Base-by-base conservation (phyloP, 2,113 vertebrate species). In the Herpetotheres cachinnans region DNA sequence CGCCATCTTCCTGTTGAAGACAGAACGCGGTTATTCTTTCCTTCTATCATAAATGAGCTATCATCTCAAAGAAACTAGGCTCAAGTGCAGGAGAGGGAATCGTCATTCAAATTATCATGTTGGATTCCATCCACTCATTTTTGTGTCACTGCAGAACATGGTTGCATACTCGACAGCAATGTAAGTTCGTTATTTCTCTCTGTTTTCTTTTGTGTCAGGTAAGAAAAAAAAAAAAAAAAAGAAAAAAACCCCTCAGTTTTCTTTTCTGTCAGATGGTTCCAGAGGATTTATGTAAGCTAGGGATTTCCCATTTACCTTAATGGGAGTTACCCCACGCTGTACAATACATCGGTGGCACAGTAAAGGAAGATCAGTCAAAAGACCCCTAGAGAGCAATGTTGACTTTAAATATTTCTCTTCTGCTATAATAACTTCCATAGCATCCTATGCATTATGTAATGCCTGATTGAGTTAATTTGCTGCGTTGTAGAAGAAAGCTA, bases 331-430 rank as follows among this genome's bases (percentile, higher is more conserved):
- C 61, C 80, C 2, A 7, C 49, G 13, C 73, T 58, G 61, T 38
- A 92, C 70, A 89, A 58, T 46, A 79, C 54, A 95, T 84, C 1
- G 42, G 65, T 89, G 46, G 61, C 62, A 65, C 10, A 61, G 34
- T 7, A 19, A 79, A 72, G 24, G 36, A 82, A 79, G 73, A 69
- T 85, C 93, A 93, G 83, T 93, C 83, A 92, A 72, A 95, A 91
- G 81, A 93, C 10, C 81, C 77, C 86, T 84, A 69, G 94, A 92
- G 81, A 89, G 86, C 69, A 91, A 89, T 94, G 86, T 42, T 95
- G 77, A 79, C 95, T 95, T 96, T 72, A 95, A 92, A 67, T 95
- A 89, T 93, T 94, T 96, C 44, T 93, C 40, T 92, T 95, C 84
- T 86, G 14, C 71, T 91, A 11, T 86, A 86, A 80, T 70, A 92